phyloP scores from a whole-genome alignment of 2,113 vertebrate species.

The Lathamus discolor region DNA sequence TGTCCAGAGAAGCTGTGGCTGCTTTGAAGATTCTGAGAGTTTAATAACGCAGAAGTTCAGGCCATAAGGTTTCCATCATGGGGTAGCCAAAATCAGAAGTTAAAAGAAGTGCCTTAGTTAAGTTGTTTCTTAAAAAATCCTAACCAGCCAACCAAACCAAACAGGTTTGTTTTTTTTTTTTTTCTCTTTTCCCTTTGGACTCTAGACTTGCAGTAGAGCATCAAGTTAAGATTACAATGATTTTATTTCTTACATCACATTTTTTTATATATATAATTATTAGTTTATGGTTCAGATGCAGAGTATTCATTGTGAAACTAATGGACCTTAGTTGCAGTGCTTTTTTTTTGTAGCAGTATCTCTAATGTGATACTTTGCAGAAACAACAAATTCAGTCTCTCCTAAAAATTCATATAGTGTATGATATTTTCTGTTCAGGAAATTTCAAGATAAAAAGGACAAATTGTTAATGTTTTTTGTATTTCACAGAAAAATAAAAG shows the following conservation, averaged over 20 bases:
- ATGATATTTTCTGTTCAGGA: not conserved
- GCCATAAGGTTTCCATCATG: fast-evolving
- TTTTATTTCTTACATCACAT: not conserved
- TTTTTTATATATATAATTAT: not conserved
- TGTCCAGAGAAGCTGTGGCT: not conserved
- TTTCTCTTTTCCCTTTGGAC: not conserved
- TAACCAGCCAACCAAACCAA: not conserved
- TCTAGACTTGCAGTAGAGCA: not conserved
- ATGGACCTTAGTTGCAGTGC: not conserved
- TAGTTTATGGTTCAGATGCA: not conserved
- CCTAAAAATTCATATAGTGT: not conserved
- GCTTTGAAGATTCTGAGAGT: not conserved
- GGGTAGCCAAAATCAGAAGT: not conserved
- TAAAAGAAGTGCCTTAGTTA: fast-evolving
- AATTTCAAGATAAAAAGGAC: not conserved
- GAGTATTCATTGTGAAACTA: not conserved
- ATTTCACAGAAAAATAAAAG: not conserved
- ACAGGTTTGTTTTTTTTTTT: not conserved
- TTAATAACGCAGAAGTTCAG: not conserved
- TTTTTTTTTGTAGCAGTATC: not conserved
- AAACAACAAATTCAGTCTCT: not conserved
- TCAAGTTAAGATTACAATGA: not conserved
- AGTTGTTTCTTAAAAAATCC: not conserved
- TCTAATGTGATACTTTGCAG: not conserved
- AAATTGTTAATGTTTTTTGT: not conserved